Evolutionary conservation across 2,888 invertebrate species (phyloP).

Genomic region (Coelopa pilipes): DNA sequence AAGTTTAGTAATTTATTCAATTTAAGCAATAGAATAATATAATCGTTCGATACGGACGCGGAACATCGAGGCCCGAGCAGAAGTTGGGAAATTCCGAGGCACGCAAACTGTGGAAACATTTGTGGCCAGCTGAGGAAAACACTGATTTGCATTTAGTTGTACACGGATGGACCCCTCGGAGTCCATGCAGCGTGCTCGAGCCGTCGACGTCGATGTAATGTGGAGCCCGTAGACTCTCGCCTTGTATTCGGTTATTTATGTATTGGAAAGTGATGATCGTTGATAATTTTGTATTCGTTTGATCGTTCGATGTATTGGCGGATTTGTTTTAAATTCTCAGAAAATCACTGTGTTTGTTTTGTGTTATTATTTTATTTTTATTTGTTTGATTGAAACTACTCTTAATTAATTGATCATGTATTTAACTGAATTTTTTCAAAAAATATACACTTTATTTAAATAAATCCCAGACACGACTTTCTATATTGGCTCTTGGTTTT

Average conservation of each 20-base stretch:
- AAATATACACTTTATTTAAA: not conserved
- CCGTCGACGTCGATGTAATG: too few species aligned
- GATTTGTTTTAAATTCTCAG: too few species aligned
- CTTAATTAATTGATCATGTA: not conserved
- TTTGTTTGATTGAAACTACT: not conserved
- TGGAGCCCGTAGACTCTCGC: not conserved
- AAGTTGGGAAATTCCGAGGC: too few species aligned
- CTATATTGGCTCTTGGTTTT: not conserved
- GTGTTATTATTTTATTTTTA: not conserved
- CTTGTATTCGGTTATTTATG: not conserved
- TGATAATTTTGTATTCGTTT: not conserved
- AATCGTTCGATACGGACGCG: too few species aligned
- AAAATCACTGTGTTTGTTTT: not conserved
- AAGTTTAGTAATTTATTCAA: slow-evolving; percentile 25
- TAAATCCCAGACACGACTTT: not conserved
- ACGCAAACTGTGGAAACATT: too few species aligned
- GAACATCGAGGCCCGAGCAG: too few species aligned
- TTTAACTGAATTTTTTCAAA: slow-evolving; percentile 2
- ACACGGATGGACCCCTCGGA: not conserved
- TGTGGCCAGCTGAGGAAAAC: not conserved
- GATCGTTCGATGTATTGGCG: not conserved
- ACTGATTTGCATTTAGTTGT: slow-evolving; percentile 4
- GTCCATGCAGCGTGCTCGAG: too few species aligned
- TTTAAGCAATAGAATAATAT: not conserved
- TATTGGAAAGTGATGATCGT: slow-evolving; percentile 5